Evolutionary conservation across 2,113 vertebrate genomes (phyloP).

Genomic region (Peucedramus taeniatus): DNA sequence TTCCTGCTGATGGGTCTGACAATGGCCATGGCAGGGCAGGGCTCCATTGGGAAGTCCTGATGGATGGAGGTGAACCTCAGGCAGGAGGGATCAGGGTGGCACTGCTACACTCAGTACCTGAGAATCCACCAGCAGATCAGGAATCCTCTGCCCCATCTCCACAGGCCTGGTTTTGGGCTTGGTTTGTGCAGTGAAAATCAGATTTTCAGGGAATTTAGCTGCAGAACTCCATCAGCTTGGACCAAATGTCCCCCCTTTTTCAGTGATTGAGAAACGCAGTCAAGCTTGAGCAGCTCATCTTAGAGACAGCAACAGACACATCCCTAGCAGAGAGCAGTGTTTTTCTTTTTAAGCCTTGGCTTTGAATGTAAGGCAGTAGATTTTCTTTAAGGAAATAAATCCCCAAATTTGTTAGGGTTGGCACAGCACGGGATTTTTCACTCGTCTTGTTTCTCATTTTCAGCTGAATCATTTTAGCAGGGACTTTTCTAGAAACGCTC

Average conservation of each 20-base stretch:
- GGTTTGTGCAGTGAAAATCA: neutral
- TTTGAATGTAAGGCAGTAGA: neutral
- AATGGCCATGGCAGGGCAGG: fast-evolving
- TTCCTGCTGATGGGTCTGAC: neutral
- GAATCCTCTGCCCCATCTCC: neutral
- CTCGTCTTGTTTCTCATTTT: neutral
- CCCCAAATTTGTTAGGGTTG: conserved; percentile 12
- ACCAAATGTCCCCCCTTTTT: neutral
- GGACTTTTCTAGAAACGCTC: neutral
- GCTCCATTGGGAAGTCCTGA: neutral
- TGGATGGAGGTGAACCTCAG: neutral
- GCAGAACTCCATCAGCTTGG: neutral
- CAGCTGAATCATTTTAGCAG: conserved; percentile 25
- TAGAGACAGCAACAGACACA: neutral
- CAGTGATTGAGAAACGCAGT: neutral
- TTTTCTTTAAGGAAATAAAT: conserved; percentile 41
- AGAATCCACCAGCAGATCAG: neutral
- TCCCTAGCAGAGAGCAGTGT: neutral
- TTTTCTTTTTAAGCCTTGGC: neutral
- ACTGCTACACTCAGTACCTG: fast-evolving
- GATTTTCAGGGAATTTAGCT: neutral
- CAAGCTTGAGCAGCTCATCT: neutral
- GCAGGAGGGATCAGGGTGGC: neutral
- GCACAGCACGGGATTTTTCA: neutral
- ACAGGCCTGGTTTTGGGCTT: neutral